Evolutionary conservation across 1,140 invertebrate genomes (phyloP).

Genomic region (Macrobrachium rosenbergii): DNA sequence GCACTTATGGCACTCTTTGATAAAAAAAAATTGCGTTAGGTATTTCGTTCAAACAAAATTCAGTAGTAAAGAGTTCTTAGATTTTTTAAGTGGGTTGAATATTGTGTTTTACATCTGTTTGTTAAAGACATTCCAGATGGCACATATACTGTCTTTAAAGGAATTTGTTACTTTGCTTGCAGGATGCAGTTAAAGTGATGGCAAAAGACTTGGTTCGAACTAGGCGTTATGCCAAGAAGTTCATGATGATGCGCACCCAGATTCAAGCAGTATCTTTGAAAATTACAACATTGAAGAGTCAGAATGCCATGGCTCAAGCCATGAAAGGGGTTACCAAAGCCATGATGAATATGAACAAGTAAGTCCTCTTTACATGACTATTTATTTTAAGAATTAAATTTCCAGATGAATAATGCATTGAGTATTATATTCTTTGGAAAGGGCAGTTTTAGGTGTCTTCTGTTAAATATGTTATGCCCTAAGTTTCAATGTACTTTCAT

Average conservation of each 20-base stretch:
- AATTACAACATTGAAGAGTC: slow-evolving; percentile 97
- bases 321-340: slow-evolving; percentile 99
- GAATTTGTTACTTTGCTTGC: slow-evolving; percentile 66
- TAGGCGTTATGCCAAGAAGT: slow-evolving; percentile 95
- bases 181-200: slow-evolving; percentile 99
- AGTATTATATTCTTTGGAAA: too few species aligned
- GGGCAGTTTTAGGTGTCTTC: too few species aligned
- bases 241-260: slow-evolving; percentile 99
- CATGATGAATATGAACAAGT: slow-evolving; percentile 98
- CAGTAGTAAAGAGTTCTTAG: not conserved
- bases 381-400: too few species aligned
- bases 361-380: slow-evolving; percentile 42
- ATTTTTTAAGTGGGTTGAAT: not conserved
- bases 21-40: not conserved
- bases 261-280: slow-evolving; percentile 99
- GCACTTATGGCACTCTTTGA: too few species aligned
- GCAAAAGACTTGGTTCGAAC: slow-evolving; percentile 99
- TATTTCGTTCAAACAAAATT: not conserved
- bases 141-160: too few species aligned
- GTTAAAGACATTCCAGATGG: too few species aligned
- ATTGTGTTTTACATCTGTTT: not conserved
- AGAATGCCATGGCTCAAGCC: slow-evolving; percentile 99
- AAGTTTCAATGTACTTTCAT: too few species aligned
- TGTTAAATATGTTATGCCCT: too few species aligned
- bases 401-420: too few species aligned